Base-by-base conservation (phyloP, 2,888 invertebrate genomes). In the Clusia tigrina region DNA sequence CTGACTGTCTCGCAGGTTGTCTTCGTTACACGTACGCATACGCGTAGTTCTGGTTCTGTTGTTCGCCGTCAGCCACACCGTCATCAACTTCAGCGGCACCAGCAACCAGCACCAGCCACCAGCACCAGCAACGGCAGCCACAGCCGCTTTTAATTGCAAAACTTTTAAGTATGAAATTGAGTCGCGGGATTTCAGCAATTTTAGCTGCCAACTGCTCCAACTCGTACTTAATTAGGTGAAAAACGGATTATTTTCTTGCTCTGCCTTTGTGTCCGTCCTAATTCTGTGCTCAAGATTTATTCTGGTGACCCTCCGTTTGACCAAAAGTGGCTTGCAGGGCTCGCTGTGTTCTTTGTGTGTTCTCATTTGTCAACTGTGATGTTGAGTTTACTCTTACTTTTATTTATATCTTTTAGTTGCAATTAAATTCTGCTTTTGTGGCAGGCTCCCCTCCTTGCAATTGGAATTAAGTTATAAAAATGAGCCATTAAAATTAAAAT, bases 181-280 rank as follows among this genome's bases (percentile, higher is more conserved):
- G 48, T 6, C 48, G 32, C 6, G 32, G 32, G 32, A 6, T 32
- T 32, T 12, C 6, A 9, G 32, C 6, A 32, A 32, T 32, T 32
- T 6, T 32, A 12, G 32, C 32, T 32, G 32, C 32, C 32, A 32
- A 32, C 6, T 12, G 6, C 32, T 6, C 32, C 6, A 69, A 71
- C 69, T 69, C 65, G 69, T 69, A 67, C 68, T 65, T 71, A 71
- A 71, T 71, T 71, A 70, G 69, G 67, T 68, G 70, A 69, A 69
- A 66, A 67, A 67, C 67, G 64, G 65, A 64, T 69, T 68, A 67
- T 32, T 46, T 26, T n/a, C 15, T n/a, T n/a, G n/a, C n/a, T n/a
- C n/a, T n/a, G n/a, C n/a, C n/a, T n/a, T n/a, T n/a, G n/a, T n/a
- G n/a, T n/a, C n/a, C n/a, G n/a, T n/a, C n/a, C n/a, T n/a, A n/a